These are phyloP conservation scores for Aphidius ervi DNA, from an alignment of 1,140 invertebrate genomes.

Conservation along the genomic window DNA sequence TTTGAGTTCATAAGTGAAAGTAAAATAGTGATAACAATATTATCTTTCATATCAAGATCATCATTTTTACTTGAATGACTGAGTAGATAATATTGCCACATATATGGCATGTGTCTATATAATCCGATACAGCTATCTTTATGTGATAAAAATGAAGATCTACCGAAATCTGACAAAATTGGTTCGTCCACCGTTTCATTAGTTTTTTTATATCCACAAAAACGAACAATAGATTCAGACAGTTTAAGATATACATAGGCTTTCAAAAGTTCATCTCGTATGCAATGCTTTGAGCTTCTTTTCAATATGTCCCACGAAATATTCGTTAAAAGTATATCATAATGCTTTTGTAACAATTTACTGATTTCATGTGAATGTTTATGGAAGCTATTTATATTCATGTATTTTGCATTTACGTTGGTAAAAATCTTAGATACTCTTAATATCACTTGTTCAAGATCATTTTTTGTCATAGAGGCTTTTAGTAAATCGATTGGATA, in stretches of 20 bases:
- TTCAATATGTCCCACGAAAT: conserved; percentile 29
- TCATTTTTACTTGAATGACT: conserved; percentile 26
- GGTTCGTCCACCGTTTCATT: conserved; percentile 30
- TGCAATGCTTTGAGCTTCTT: conserved; percentile 24
- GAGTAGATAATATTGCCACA: conserved; percentile 51
- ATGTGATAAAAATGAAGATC: conserved; percentile 30
- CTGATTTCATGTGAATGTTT: conserved; percentile 34
- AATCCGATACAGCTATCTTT: conserved; percentile 35
- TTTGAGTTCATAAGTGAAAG: conserved; percentile 32
- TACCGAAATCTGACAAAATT: conserved; percentile 39
- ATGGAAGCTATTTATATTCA: background rate
- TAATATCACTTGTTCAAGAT: too few species aligned
- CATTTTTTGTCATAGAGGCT: too few species aligned
- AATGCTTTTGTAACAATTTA: conserved; percentile 40
- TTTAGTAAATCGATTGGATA: too few species aligned
- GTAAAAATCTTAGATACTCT: too few species aligned
- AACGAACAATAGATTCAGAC: conserved; percentile 29
- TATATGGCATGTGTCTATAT: conserved; percentile 58
- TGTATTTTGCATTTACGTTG: background rate
- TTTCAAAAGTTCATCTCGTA: conserved; percentile 32
- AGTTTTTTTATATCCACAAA: conserved; percentile 36
- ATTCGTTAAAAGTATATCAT: conserved; percentile 38
- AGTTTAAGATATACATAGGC: conserved; percentile 41
- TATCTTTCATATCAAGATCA: conserved; percentile 36
- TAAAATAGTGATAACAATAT: conserved; percentile 34